phyloP scores from a whole-genome alignment of 2,797 vertebrate species.

The Tapera naevia region DNA sequence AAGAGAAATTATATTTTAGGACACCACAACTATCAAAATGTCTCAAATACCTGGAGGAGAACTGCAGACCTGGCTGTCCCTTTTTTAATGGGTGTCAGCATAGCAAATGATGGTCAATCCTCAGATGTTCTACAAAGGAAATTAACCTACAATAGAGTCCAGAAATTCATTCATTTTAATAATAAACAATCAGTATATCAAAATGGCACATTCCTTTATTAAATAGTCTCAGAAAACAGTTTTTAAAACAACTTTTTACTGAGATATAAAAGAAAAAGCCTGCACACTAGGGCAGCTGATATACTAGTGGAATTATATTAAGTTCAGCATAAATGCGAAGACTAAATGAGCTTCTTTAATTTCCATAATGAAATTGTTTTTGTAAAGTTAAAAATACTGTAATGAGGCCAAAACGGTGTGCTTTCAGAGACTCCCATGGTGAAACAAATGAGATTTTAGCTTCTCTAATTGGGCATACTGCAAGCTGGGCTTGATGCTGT shows the following conservation, averaged over 20 bases:
- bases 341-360: slow-evolving; percentile 85
- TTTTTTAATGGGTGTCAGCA: neutral
- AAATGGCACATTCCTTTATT: slow-evolving; percentile 40
- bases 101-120: neutral
- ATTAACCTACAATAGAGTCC: neutral
- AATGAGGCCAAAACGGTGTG: slow-evolving; percentile 85
- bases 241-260: slow-evolving; percentile 60
- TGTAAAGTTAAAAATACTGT: slow-evolving; percentile 86
- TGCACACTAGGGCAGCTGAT: slow-evolving; percentile 68
- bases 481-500: slow-evolving; percentile 81
- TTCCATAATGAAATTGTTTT: slow-evolving; percentile 88
- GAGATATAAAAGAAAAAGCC: slow-evolving; percentile 66
- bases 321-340: slow-evolving; percentile 72
- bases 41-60: neutral
- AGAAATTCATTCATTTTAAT: slow-evolving; percentile 48
- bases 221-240: slow-evolving; percentile 20
- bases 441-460: slow-evolving; percentile 88
- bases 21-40: neutral
- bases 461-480: slow-evolving; percentile 85
- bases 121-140: accelerated
- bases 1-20: neutral
- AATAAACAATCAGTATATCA: slow-evolving; percentile 24
- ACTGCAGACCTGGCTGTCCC: neutral
- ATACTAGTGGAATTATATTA: slow-evolving; percentile 80
- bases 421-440: slow-evolving; percentile 82